Base-by-base conservation (phyloP, 2,797 vertebrate species). In the Megalops cyprinoides region DNA sequence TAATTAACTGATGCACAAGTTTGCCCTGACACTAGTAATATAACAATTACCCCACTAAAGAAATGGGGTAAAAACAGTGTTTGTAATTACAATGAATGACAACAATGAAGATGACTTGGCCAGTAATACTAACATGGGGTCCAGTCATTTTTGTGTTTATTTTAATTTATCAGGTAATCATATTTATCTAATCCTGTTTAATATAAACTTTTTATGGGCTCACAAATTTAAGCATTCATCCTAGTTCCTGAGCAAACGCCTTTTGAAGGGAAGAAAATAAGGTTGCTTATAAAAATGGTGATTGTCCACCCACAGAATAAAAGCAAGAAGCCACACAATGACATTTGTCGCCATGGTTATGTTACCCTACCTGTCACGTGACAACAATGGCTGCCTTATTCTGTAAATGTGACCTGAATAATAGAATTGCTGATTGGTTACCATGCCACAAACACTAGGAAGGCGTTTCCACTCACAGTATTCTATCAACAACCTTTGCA, bases 241-340 rank as follows among this genome's bases (percentile, higher is more conserved):
- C 42, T 44, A n/a, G 23, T 23, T 71, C 2, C 31, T 48, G 4
- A 25, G 7, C 46, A 78, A 74, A 85, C 67, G 81, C 62, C 81
- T 83, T 78, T 83, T 79, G 79, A 71, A 85, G 55, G 58, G 9
- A 75, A 71, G 49, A 77, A 84, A 81, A 82, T 78, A 67, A 78
- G 79, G 81, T 82, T 83, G 78, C 83, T 84, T 87, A 87, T 91
- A 39, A 94, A 92, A 91, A 90, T 91, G 89, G 91, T 89, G 88
- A 93, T 92, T 91, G 88, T 84, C 86, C 83, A 58, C 76, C 90
- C 85, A 89, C 86, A 91, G 92, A 93, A 93, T 91, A 91, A 90
- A 76, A 8, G 49, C 84, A 91, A 91, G 90, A 88, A 87, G 84
- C 85, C 86, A 88, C 83, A 51, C 60, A 67, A 79, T 49, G 76